Evolutionary conservation across 2,113 vertebrate genomes (phyloP).

Genomic region (Orthonyx spaldingii): DNA sequence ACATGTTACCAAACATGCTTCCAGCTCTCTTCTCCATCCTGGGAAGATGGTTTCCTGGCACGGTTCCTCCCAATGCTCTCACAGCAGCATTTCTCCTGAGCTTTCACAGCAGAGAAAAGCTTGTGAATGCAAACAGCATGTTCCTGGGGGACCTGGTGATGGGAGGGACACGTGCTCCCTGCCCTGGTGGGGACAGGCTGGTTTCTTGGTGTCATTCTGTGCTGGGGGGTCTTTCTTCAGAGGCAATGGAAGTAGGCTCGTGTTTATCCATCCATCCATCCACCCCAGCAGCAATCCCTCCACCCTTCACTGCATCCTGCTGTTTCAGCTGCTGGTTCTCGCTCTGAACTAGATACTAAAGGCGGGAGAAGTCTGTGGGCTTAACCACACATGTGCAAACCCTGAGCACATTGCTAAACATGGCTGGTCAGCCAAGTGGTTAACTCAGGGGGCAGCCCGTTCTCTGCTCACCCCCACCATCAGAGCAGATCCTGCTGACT

Average conservation of each 20-base stretch:
- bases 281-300: not conserved
- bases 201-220: rapidly evolving
- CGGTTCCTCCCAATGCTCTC: not conserved
- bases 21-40: not conserved
- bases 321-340: not conserved
- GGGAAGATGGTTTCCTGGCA: not conserved
- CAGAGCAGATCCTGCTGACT: not conserved
- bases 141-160: not conserved
- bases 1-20: not conserved
- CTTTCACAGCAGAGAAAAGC: not conserved
- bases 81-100: not conserved
- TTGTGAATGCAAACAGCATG: not conserved
- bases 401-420: not conserved
- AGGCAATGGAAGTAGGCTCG: not conserved
- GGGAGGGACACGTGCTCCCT: not conserved
- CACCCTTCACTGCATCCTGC: rapidly evolving
- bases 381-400: not conserved
- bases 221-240: not conserved
- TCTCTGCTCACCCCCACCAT: not conserved
- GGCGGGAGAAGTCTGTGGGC: not conserved
- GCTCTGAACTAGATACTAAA: not conserved
- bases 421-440: not conserved
- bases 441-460: not conserved
- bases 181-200: not conserved
- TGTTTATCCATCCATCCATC: not conserved